These are phyloP conservation scores for Tauraco hartlaubi DNA, from an alignment of 2,797 vertebrate genomes.

Conservation along the genomic window DNA sequence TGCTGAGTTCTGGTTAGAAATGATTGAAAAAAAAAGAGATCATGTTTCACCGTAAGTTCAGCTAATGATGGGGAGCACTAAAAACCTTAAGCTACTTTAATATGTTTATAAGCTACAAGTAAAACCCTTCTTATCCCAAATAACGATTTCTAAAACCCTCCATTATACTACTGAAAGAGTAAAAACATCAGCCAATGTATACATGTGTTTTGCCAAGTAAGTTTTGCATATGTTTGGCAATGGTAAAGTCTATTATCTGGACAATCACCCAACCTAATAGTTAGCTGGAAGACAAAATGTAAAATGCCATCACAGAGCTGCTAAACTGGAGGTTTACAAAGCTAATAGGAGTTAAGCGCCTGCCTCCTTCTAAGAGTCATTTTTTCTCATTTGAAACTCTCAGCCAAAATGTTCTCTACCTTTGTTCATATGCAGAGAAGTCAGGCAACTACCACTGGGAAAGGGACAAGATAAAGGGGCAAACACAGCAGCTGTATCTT, in stretches of 20 bases:
- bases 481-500: neutral
- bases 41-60: constrained; percentile 25
- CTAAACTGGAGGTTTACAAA: neutral
- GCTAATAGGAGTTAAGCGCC: neutral
- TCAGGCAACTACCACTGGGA: neutral
- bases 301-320: neutral
- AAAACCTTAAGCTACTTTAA: constrained; percentile 59
- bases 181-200: constrained; percentile 46
- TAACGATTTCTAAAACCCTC: constrained; percentile 21
- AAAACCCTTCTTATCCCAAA: constrained; percentile 54
- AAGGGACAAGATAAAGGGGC: neutral
- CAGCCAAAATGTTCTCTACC: neutral
- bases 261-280: neutral
- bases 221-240: constrained; percentile 16
- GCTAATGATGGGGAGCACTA: constrained; percentile 42
- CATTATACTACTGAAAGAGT: neutral
- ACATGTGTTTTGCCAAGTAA: neutral
- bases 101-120: constrained; percentile 19
- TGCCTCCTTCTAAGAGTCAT: neutral
- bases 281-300: neutral
- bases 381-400: neutral
- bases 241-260: neutral
- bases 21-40: neutral
- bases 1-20: neutral
- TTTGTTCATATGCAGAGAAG: neutral